A percentile compares a stretch with the other conserved stretches of the same genome.
These are phyloP conservation scores for Papilio elwesi DNA, from an alignment of 2,888 invertebrate species.

Conservation along the genomic window DNA sequence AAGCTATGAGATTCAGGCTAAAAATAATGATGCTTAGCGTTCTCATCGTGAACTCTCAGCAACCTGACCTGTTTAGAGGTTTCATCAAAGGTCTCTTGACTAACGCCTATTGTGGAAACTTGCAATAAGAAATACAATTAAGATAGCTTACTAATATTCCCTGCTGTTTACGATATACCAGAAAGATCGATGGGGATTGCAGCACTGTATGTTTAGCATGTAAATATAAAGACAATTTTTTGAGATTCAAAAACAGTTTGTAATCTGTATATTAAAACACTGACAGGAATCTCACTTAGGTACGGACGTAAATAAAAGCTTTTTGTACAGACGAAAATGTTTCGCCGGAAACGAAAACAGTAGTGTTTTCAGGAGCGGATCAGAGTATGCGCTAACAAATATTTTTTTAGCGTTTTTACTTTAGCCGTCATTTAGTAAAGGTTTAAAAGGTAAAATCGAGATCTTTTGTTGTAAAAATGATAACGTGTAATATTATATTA, in stretches of 20 bases:
- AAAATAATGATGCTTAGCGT: too few species aligned
- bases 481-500: neutral
- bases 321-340: constrained; percentile 6
- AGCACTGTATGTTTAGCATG: neutral
- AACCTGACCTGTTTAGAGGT: too few species aligned
- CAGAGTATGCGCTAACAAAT: neutral
- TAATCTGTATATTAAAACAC: neutral
- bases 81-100: too few species aligned
- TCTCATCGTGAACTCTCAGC: too few species aligned
- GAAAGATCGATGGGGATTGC: too few species aligned
- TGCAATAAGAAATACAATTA: too few species aligned
- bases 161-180: too few species aligned
- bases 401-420: neutral
- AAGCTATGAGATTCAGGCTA: too few species aligned
- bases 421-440: neutral
- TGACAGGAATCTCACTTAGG: neutral
- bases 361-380: neutral
- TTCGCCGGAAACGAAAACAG: constrained; percentile 8
- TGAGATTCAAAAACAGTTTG: neutral
- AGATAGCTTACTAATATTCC: too few species aligned
- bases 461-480: neutral
- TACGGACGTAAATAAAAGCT: neutral
- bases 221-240: neutral
- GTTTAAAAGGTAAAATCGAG: neutral
- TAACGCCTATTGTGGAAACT: too few species aligned